These are phyloP conservation scores for Nymphalis c-album DNA, from an alignment of 2,888 invertebrate species.

Conservation along the genomic window DNA sequence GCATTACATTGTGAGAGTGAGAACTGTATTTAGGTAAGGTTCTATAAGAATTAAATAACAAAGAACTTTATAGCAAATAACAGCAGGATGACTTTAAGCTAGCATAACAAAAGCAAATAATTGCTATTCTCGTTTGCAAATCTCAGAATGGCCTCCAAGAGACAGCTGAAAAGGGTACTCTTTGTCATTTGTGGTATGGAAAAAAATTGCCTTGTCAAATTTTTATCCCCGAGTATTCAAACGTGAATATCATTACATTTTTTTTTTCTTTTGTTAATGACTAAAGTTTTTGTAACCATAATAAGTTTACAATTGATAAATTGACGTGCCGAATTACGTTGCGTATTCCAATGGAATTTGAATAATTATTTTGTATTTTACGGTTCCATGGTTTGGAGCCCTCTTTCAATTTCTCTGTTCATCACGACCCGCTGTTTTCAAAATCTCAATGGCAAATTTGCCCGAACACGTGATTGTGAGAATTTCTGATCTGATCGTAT, in stretches of 20 bases:
- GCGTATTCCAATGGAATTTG: too few relatives aligned
- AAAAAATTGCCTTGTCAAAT: constrained; percentile 42
- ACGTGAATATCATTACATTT: constrained; percentile 14
- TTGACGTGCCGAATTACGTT: constrained; percentile 2
- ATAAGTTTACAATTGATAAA: constrained; percentile 13
- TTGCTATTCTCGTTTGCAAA: constrained; percentile 34
- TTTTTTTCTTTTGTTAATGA: background rate
- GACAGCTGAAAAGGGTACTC: constrained; percentile 46
- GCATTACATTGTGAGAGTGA: too few relatives aligned
- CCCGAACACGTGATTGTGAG: too few relatives aligned
- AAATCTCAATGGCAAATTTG: too few relatives aligned
- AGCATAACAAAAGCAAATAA: constrained; percentile 27
- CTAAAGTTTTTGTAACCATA: constrained; percentile 13
- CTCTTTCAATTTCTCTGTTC: too few relatives aligned
- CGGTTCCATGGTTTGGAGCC: too few relatives aligned
- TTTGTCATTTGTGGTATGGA: constrained; percentile 39
- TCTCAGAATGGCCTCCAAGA: constrained; percentile 39
- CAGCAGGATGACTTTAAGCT: constrained; percentile 15
- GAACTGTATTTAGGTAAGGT: background rate
- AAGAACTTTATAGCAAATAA: background rate
- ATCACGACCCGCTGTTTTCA: too few relatives aligned
- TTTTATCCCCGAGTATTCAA: constrained; percentile 19
- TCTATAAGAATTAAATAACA: background rate
- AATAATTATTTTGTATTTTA: too few relatives aligned
- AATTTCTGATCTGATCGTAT: too few relatives aligned